Evolutionary conservation across 2,113 vertebrate species (phyloP), one percentile per base, ranked within the genome.

Genomic region (Emydocephalus ijimae): DNA sequence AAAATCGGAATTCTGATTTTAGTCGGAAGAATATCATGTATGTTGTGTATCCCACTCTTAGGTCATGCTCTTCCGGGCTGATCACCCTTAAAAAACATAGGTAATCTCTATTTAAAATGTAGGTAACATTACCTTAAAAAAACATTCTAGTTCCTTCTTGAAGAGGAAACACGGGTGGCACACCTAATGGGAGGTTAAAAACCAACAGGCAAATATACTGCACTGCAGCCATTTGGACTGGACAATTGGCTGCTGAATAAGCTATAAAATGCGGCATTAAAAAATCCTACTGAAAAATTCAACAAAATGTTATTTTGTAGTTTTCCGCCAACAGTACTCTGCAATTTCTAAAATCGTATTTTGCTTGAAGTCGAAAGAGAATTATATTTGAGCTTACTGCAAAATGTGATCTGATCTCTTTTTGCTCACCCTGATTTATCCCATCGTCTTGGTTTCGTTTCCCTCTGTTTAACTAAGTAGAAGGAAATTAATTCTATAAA

Each of bases 321-420:
- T 52, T 64, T 56, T 8, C 55, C 10, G 7, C 54, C 0, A 8
- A 2, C 74, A 81, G 74, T 34, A 21, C 34, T 7, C 34, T 81
- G 34, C 7, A 81, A 43, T 85, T 43, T 1, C 20, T 23, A 54
- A 8, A 0, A 3, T 39, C 0, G 0, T 0, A 0, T 0, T 0
- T 0, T 6, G 15, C 5, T 92, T 24, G 74, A 24, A 48, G 87
- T 39, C 74, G 1, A n/a, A 0, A 0, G 1, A 81, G n/a, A 55
- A n/a, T 48, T 20, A 23, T 50, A 29, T 18, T 11, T 55, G 21
- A 55, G 11, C 23, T 24, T 15, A 23, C 9, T 55, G 54, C 39
- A 90, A 0, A 0, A 0, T 20, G 23, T 1, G 0, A 7, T 3
- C 0, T 88, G 0, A 0, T 39, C 0, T 18, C 39, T 23, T 81